phyloP scores from a whole-genome alignment of 2,888 invertebrate species.

The Oxytorus armatus region DNA sequence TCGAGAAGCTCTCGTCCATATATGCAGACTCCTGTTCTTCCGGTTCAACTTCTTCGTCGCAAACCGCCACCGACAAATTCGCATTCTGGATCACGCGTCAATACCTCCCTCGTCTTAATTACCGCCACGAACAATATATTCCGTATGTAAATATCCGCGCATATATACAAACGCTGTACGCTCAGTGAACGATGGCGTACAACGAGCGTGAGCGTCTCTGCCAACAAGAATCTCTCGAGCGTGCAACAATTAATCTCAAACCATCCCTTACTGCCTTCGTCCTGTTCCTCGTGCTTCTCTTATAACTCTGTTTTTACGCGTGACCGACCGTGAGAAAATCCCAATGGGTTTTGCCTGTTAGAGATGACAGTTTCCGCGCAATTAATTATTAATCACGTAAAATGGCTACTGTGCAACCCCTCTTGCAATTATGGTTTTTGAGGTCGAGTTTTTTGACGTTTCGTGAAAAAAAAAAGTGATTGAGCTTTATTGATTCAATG shows the following conservation, averaged over 20 bases:
- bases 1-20: slow-evolving; percentile 23
- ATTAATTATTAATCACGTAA: slow-evolving; percentile 19
- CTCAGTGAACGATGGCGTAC: slow-evolving; percentile 28
- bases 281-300: slow-evolving; percentile 6
- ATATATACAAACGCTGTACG: slow-evolving; percentile 20
- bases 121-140: slow-evolving; percentile 49
- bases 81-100: slow-evolving; percentile 52
- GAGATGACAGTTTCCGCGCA: slow-evolving; percentile 31
- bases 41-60: slow-evolving; percentile 13
- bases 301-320: slow-evolving; percentile 37
- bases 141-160: neutral
- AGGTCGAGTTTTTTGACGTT: neutral
- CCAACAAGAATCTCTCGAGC: slow-evolving; percentile 47
- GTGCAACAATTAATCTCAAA: slow-evolving; percentile 60
- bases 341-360: neutral
- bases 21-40: slow-evolving; percentile 39
- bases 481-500: too few species aligned
- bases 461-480: too few species aligned
- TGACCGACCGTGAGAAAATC: slow-evolving; percentile 28
- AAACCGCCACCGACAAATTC: slow-evolving; percentile 19
- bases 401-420: too few species aligned
- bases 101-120: slow-evolving; percentile 61
- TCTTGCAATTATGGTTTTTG: too few species aligned
- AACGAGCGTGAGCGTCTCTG: slow-evolving; percentile 38
- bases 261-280: slow-evolving; percentile 37